These are phyloP conservation scores for Hemibagrus wyckioides DNA, from an alignment of 2,113 vertebrate species.

Conservation along the genomic window DNA sequence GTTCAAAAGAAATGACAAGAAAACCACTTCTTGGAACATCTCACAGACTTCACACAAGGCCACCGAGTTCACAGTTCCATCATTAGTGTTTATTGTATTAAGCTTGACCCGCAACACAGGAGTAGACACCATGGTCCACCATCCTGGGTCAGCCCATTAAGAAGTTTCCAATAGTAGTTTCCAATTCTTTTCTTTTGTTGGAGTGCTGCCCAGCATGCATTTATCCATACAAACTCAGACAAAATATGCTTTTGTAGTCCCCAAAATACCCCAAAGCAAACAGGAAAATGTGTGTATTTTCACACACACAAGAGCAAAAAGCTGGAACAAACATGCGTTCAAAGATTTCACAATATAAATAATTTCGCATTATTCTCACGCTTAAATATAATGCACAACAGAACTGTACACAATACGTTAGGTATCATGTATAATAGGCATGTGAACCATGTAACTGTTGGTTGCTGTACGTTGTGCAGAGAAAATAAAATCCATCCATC, in stretches of 20 bases:
- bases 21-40: background rate
- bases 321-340: constrained; percentile 17
- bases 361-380: constrained; percentile 2
- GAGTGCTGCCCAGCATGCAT: constrained; percentile 21
- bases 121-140: constrained; percentile 14
- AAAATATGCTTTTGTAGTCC: constrained; percentile 24
- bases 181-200: constrained; percentile 34
- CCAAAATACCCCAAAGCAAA: constrained; percentile 36
- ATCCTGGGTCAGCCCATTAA: constrained; percentile 1
- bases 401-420: background rate
- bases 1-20: background rate
- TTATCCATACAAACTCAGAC: constrained; percentile 28
- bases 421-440: background rate
- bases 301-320: constrained; percentile 29
- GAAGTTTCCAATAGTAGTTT: constrained; percentile 23
- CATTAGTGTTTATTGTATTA: constrained; percentile 39
- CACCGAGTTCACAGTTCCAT: constrained; percentile 12
- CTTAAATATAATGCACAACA: constrained; percentile 16
- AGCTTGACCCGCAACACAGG: constrained; percentile 24
- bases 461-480: background rate
- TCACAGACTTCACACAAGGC: background rate
- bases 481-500: no score
- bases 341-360: background rate
- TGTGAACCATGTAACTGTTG: background rate
- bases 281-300: constrained; percentile 34